Conservation (phyloP, 2,113 vertebrate species). For the Carassius carassius region DNA sequence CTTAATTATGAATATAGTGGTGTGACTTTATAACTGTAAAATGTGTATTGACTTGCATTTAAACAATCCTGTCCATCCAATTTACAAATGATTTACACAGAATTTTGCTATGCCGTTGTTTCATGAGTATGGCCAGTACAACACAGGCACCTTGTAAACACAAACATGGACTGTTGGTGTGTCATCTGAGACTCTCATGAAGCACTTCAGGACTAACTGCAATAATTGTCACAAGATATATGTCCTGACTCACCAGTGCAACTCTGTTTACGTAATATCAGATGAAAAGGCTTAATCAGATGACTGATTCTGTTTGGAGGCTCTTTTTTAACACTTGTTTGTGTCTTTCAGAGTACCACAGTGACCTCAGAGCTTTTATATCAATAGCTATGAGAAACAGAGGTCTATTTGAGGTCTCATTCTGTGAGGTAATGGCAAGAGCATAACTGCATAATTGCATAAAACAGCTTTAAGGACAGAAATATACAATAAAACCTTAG, state of each 20-base stretch:
- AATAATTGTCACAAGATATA: background rate
- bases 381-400: background rate
- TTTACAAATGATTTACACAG: too few relatives aligned
- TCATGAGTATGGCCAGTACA: background rate
- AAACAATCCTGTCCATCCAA: too few relatives aligned
- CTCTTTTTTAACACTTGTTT: background rate
- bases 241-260: background rate
- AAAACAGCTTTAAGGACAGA: background rate
- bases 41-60: too few relatives aligned
- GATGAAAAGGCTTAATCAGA: constrained; percentile 16
- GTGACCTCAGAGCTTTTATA: background rate
- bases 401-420: background rate
- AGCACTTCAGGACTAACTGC: constrained; percentile 3
- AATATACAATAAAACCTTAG: background rate
- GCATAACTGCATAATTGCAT: background rate
- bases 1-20: too few relatives aligned
- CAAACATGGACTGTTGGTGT: background rate
- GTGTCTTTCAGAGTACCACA: background rate
- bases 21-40: too few relatives aligned
- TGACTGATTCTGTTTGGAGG: background rate
- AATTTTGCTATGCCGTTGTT: background rate
- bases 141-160: background rate
- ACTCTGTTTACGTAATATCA: constrained; percentile 9
- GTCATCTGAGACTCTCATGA: background rate
- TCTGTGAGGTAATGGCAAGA: constrained; percentile 22